Base-by-base conservation (phyloP, 2,888 invertebrate genomes). In the Anthrax anthrax region DNA sequence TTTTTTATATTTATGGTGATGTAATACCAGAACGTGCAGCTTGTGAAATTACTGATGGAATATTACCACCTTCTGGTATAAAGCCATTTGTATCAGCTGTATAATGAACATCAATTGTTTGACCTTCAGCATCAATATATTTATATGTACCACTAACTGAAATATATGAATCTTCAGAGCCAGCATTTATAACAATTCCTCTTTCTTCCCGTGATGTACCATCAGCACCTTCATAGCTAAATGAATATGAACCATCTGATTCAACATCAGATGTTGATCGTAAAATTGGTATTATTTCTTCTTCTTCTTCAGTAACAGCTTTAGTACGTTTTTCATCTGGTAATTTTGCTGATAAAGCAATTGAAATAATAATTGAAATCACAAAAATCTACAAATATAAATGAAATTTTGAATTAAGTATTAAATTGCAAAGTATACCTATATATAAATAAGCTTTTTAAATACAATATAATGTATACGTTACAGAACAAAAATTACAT, bases 11-110 rank as follows among this genome's bases (percentile, higher is more conserved):
- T 34, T 34, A n/a, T 13, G 34, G n/a, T 13, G 4, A 9, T 12
- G 18, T n/a, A 32, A 34, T 60, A 37, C 64, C 67, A 10, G 58
- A 58, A 34, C 56, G 53, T 23, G 66, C 68, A 12, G 56, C 60
- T 4, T 60, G 57, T 0, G 62, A 56, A 29, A 67, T 66, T 18
- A 64, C 60, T 12, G 59, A 53, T 43, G 59, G 54, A 34, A 67
- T 65, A 5, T 52, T 57, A 2, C 54, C 52, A 6, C 67, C 62
- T 12, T 55, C 50, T 19, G 67, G 67, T 10, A 67, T 65, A 42
- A 65, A 67, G 29, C 67, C 67, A 49, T 67, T 62, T 37, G 56
- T 55, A 42, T 65, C 67, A 13, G 67, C 67, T 1, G 66, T 67
- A 37, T 67, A 67, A 52, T 54, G 56, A 2, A 67, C 67, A 46